Conservation (phyloP, 2,888 invertebrate genomes). For the Endomychus coccineus region DNA sequence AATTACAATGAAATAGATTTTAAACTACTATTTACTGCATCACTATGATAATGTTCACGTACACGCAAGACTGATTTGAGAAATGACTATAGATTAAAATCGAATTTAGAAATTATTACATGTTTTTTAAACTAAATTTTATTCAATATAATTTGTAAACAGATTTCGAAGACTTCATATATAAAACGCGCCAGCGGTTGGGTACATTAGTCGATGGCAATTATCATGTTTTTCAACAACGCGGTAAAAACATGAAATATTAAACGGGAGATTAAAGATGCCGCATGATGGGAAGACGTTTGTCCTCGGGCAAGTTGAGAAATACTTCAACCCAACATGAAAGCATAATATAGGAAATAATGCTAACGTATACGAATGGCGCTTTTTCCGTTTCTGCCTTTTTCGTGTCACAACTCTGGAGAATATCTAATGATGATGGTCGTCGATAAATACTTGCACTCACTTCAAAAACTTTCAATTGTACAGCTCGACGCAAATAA, state of each 20-base stretch:
- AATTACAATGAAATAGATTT: no score
- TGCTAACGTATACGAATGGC: conserved; percentile 34
- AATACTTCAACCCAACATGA: conserved; percentile 36
- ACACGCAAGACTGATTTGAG: no score
- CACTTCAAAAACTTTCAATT: no score
- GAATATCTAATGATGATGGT: conserved; percentile 32
- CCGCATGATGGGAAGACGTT: conserved; percentile 37
- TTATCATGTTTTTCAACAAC: conserved; percentile 38
- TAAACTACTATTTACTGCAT: no score
- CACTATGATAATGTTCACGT: no score
- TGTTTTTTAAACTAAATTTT: no score
- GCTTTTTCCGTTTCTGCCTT: conserved; percentile 35
- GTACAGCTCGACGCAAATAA: no score
- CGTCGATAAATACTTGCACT: no score
- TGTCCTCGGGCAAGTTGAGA: conserved; percentile 37
- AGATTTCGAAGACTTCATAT: no score
- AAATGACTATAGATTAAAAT: no score
- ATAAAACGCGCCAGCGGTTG: conserved; percentile 29
- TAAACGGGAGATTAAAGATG: conserved; percentile 40
- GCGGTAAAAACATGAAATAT: conserved; percentile 39
- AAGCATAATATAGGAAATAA: conserved; percentile 37
- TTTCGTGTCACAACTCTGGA: conserved; percentile 26
- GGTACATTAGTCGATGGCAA: conserved; percentile 37
- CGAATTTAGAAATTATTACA: no score
- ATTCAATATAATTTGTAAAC: no score